Base-by-base conservation (phyloP, 1,140 invertebrate genomes). In the Eupristina koningsbergeri region DNA sequence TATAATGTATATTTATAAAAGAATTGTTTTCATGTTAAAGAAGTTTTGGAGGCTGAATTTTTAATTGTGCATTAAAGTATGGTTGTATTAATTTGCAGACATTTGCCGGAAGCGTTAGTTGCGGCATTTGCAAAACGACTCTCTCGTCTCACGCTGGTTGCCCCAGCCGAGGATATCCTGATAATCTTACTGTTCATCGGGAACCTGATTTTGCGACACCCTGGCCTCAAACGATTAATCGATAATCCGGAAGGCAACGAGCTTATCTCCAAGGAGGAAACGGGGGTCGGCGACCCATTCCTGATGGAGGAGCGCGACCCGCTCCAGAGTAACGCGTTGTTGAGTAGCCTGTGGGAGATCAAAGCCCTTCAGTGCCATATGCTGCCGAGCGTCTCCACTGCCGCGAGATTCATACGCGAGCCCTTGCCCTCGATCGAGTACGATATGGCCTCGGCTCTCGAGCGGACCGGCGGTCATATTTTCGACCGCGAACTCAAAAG, bases 331-430 rank as follows among this genome's bases (percentile, higher is more conserved):
- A 94, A 94, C 84, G 98, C 98, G 0, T 91, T 97, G 3, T 94
- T 96, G 34, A 98, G 97, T 88, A 98, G 96, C 58, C 93, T 99
- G 36, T 99, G 98, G 98, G 98, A 99, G 93, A 93, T 98, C 36
- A 94, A 95, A 77, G 93, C 94, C 17, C 89, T 98, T 47, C 95
- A 97, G 88, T 92, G 93, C 85, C 97, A 98, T 90, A 94, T 95
- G n/a, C 88, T 97, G 85, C 96, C 96, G n/a, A 91, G 89, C 82
- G 93, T 97, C 9, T 94, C 95, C 8, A 94, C 93, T 73, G 94
- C 94, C 0, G 96, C 96, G 0, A 94, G 93, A 84, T 96, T 96
- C 85, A 95, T 97, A 36, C 93, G 94, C 61, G 92, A 94, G 73
- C 93, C 94, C 1, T 88, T 97, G 36, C 95, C 96, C 0, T 91